Evolutionary conservation across 2,113 vertebrate genomes (phyloP), one percentile per base, ranked within the genome.

Genomic region (Monarcha castaneiventris): DNA sequence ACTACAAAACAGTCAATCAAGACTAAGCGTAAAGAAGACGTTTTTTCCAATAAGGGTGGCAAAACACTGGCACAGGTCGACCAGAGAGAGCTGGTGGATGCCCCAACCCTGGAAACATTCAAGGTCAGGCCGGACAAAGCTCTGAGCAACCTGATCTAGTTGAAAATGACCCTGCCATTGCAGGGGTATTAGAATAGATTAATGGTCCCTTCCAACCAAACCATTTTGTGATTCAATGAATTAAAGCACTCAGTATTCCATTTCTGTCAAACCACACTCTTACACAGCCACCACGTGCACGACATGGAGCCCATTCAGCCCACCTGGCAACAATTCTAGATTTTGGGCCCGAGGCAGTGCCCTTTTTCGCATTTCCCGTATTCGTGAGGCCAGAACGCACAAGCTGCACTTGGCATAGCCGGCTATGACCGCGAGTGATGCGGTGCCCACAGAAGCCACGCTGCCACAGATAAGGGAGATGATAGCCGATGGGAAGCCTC

Each of bases 311-410:
- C 22, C 43, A 5, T 6, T 39, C 23, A 16, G n/a, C 22, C 76
- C 35, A 39, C 21, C 12, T 32, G 68, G 16, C 22, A 56, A 26
- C n/a, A 9, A 4, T 4, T 9, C 23, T 3, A 9, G 9, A 4
- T 8, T 43, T 8, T 16, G 25, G 55, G 22, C 10, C 37, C 2
- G 2, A 30, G 11, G 41, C 49, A 18, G 23, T 0, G 1, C 0
- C 4, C 14, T 33, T 10, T 30, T 13, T 5, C 13, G 5, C 39
- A 11, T 6, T 16, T 1, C 1, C 3, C 2, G 7, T 3, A 1
- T 11, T 13, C 32, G 1, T 1, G 9, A 43, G 43, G 43, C 8
- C 62, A 11, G 61, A 11, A 54, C 0, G 1, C 4, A 23, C 13
- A 14, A 16, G 29, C 26, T 12, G 16, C 15, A 0, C 43, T 23